Conservation (phyloP, 2,888 invertebrate genomes). For the Caenorhabditis macrosperma region DNA sequence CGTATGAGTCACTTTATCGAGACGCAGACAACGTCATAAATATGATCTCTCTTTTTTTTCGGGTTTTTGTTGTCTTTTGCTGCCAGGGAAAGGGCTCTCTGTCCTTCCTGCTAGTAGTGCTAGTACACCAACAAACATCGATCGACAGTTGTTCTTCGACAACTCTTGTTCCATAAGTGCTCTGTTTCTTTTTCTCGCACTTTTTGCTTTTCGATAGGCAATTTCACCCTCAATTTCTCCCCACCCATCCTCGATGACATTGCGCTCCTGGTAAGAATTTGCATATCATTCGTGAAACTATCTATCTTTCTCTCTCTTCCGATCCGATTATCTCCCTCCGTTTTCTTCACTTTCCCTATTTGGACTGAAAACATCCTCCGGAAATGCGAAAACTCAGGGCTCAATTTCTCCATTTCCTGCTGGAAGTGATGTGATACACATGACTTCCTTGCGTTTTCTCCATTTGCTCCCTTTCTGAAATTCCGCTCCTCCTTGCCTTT, state of each 20-base stretch:
- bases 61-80: slow-evolving; percentile 33
- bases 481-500: background rate
- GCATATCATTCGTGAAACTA: background rate
- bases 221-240: background rate
- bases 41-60: slow-evolving; percentile 12
- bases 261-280: background rate
- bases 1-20: slow-evolving; percentile 25
- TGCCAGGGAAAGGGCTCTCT: slow-evolving; percentile 10
- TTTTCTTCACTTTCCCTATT: background rate
- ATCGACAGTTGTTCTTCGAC: background rate
- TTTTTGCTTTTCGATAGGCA: background rate
- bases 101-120: slow-evolving; percentile 11
- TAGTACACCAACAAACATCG: slow-evolving; percentile 28
- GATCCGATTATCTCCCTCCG: background rate
- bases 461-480: background rate
- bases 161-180: background rate
- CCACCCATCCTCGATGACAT: background rate
- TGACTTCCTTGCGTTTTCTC: slow-evolving; percentile 8
- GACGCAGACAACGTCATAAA: slow-evolving; percentile 11
- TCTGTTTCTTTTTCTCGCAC: background rate
- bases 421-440: slow-evolving; percentile 19
- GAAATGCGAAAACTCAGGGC: background rate
- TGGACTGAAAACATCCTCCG: background rate
- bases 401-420: slow-evolving; percentile 6
- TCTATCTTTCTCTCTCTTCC: too few relatives aligned